These are phyloP conservation scores for Chrysocyon brachyurus DNA, from an alignment of 2,797 vertebrate genomes.

Conservation along the genomic window DNA sequence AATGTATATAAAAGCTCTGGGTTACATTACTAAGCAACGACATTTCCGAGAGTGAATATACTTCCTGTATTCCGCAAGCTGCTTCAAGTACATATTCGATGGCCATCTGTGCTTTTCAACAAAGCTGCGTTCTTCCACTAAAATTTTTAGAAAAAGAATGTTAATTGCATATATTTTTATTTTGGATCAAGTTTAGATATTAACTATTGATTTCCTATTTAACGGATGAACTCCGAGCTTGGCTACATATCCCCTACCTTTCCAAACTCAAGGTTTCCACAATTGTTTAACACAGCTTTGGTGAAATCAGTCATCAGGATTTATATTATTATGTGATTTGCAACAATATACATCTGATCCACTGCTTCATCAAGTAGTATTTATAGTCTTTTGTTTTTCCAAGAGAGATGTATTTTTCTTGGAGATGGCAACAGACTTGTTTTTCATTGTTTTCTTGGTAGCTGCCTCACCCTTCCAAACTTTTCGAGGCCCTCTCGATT, in stretches of 20 bases:
- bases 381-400: background rate
- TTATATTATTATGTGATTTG: background rate
- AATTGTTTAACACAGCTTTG: background rate
- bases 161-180: conserved; percentile 46
- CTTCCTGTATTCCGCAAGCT: conserved; percentile 96
- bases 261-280: background rate
- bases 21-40: conserved; percentile 95
- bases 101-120: conserved; percentile 97
- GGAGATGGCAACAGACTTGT: background rate
- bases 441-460: background rate
- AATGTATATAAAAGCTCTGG: conserved; percentile 27
- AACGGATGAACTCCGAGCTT: background rate
- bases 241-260: background rate
- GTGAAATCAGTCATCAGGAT: background rate
- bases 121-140: conserved; percentile 96
- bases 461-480: background rate
- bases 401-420: background rate
- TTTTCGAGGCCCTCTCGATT: background rate
- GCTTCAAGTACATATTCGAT: conserved; percentile 95
- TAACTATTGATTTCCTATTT: background rate
- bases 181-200: background rate
- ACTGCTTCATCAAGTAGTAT: background rate
- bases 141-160: conserved; percentile 70
- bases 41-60: conserved; percentile 95
- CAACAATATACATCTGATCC: background rate